Percentiles rank a stretch among this genome's conserved stretches.
Evolutionary conservation across 2,113 vertebrate genomes (phyloP).

Genomic region (Chiloscyllium plagiosum): DNA sequence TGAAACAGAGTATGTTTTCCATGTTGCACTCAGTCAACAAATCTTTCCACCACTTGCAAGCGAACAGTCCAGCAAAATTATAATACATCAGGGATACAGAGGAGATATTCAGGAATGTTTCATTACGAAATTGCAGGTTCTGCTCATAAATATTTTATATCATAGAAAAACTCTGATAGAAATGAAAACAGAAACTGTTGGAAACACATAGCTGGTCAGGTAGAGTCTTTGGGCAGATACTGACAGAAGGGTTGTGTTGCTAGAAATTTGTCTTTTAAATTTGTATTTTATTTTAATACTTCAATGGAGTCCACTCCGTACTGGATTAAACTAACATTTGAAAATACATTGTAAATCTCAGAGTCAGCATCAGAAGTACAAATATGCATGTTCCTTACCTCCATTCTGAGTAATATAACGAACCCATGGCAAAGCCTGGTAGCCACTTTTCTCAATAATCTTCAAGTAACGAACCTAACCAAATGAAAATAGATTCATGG

Average conservation of each 20-base stretch:
- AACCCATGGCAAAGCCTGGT: slow-evolving; percentile 70
- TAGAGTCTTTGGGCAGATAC: background rate
- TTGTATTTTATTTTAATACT: background rate
- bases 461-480: slow-evolving; percentile 69
- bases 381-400: slow-evolving; percentile 49
- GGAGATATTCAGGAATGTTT: background rate
- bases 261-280: background rate
- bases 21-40: background rate
- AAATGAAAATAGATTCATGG: slow-evolving; percentile 30
- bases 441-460: slow-evolving; percentile 74
- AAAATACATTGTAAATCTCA: background rate
- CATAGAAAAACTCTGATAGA: background rate
- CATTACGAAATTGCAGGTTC: background rate
- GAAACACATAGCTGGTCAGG: background rate
- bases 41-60: background rate
- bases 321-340: background rate
- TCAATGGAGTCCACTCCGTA: background rate
- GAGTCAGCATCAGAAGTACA: background rate
- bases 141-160: background rate
- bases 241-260: background rate
- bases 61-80: background rate
- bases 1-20: background rate
- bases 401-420: slow-evolving; percentile 73
- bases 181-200: background rate
- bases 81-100: background rate